A percentile compares a stretch with the other conserved stretches of the same genome.
Conservation (phyloP, 2,113 vertebrate species). For the Sceloporus tristichus region DNA sequence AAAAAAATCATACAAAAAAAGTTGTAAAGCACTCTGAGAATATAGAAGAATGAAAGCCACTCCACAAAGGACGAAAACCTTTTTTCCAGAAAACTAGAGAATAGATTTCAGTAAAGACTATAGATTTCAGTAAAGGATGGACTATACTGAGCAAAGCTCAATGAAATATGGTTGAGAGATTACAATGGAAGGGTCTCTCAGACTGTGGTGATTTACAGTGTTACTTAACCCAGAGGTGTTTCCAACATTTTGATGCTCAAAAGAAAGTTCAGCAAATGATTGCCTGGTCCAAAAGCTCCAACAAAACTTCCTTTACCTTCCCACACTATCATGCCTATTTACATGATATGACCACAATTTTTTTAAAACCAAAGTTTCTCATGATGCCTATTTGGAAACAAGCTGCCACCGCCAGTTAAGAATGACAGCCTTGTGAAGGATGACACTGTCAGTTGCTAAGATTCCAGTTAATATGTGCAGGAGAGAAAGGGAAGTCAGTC, state of each 20-base stretch:
- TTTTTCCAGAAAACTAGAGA: background rate
- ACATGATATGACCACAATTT: no score
- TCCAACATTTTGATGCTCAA: background rate
- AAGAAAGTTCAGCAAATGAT: background rate
- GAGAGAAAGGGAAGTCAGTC: no score
- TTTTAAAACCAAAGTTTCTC: background rate
- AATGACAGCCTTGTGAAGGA: no score
- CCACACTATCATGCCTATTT: background rate
- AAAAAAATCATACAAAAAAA: background rate
- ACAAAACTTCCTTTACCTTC: background rate
- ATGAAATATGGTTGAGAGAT: background rate
- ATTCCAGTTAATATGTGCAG: no score
- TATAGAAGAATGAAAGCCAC: background rate
- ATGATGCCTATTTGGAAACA: background rate
- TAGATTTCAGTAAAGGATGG: background rate
- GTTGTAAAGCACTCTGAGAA: background rate
- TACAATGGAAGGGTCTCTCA: background rate
- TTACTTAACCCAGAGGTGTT: background rate
- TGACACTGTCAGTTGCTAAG: no score
- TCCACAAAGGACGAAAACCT: background rate
- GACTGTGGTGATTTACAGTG: background rate
- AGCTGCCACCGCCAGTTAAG: no score
- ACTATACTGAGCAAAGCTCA: background rate
- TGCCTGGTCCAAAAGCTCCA: background rate
- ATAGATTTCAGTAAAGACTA: background rate